Percentiles rank a stretch among this genome's conserved stretches.
These are phyloP conservation scores for Cataglyphis cursor DNA, from an alignment of 2,888 invertebrate genomes.

Conservation along the genomic window DNA sequence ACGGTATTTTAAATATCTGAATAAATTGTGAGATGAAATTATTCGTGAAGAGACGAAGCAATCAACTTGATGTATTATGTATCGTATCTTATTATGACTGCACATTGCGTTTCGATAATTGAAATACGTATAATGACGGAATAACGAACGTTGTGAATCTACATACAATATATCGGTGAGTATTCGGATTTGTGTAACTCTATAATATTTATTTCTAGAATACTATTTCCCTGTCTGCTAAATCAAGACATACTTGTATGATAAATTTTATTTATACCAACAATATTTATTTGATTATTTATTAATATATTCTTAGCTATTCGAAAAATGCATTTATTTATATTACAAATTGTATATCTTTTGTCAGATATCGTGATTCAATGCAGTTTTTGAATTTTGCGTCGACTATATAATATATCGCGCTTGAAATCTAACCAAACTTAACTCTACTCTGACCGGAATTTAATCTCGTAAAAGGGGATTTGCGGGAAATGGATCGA, in stretches of 20 bases:
- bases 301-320: not conserved
- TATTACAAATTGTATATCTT: not conserved
- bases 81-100: not conserved
- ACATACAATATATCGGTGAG: constrained; percentile 7
- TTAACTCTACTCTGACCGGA: constrained; percentile 31
- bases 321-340: not conserved
- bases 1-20: not conserved
- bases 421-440: not conserved
- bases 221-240: not conserved
- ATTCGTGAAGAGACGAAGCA: not conserved
- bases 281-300: not conserved
- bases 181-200: not conserved
- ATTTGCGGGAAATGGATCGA: not conserved
- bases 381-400: not conserved
- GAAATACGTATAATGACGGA: not conserved
- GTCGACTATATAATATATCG: not conserved
- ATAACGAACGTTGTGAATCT: not conserved
- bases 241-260: not conserved
- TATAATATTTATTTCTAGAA: not conserved
- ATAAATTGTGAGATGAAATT: not conserved
- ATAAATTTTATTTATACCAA: not conserved
- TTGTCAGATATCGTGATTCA: not conserved
- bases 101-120: not conserved
- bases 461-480: constrained; percentile 48
- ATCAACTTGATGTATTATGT: not conserved